Base-by-base conservation (phyloP, 2,888 invertebrate species). In the Archips crataeganus region DNA sequence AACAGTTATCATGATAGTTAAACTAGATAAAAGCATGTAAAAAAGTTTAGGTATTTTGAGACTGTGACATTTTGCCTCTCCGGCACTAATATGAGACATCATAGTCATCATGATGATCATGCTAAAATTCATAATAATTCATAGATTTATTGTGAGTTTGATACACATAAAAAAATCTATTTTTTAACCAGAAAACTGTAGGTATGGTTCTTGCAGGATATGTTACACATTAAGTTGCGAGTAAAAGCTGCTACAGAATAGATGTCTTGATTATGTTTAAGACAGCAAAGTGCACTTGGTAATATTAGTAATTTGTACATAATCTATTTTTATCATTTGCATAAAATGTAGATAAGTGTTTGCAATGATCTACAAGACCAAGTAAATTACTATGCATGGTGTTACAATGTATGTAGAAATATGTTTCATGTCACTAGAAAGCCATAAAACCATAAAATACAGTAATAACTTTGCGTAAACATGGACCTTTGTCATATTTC, bases 381-480 rank as follows among this genome's bases (percentile, higher is more conserved):
- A 49, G 49, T n/a, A 49, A n/a, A 49, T 49, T 49, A 49, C 49
- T 6, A 13, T n/a, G n/a, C 47, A n/a, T 13, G n/a, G n/a, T n/a
- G 49, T 49, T n/a, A 49, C n/a, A 49, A n/a, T n/a, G n/a, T 49
- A n/a, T 49, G n/a, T 49, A 49, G 49, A 47, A 45, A 45, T 45
- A 47, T 47, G 47, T 47, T 47, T 47, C 45, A 13, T 47, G 47
- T 47, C 13, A 13, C 3, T 47, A n/a, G 11, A 49, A 49, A 49
- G n/a, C 13, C 13, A 49, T n/a, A 4, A 49, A 13, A n/a, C 49
- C 15, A 23, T 54, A 15, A 8, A 15, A 15, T 2, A 15, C 23
- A 15, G 8, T 5, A 54, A 54, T 15, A 23, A 23, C 49, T 49
- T 49, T 6, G n/a, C n/a, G 13, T 49, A 49, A 49, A 1, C 3